Base-by-base conservation (phyloP, 2,888 invertebrate genomes). In the Tromatobia lineatoria region DNA sequence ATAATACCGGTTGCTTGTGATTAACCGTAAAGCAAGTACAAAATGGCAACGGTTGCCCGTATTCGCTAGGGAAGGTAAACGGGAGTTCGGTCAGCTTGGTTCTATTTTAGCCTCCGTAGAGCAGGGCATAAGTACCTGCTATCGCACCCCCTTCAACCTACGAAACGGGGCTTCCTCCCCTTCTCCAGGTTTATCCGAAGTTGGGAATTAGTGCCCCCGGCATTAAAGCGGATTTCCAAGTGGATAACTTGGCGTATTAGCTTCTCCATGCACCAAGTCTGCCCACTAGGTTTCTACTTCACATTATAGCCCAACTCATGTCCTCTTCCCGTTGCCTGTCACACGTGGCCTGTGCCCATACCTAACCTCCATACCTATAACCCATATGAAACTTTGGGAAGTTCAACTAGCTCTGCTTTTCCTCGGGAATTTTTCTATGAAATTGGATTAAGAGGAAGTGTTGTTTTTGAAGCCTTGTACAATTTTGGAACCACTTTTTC, bases 161-260 rank as follows among this genome's bases (percentile, higher is more conserved):
- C 54, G 34, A 79, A 83, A 81, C 73, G 70, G 75, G 66, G 59
- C 15, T 23, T 23, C 66, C 67, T 34, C 18, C 18, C 38, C 61
- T 18, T 29, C 52, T 47, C 34, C 73, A 70, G 79, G 82, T 87
- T 87, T 88, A 87, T 87, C 85, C 85, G 47, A 83, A 88, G 83
- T 86, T 87, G 82, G 79, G 64, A 61, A 84, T 82, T 81, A 85
- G 83, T 87, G 84, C 86, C 86, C 76, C 78, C 84, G 87, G 90
- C 88, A 88, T 91, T 90, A 90, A 87, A 88, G 88, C 85, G 90
- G 90, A 92, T 92, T 90, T 89, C 92, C 91, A 92, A 91, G 91
- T 90, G 91, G 91, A 91, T 91, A 93, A 92, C 89, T 93, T 91
- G 88, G 87, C 88, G 89, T 91, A 91, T 92, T 91, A 92, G 90